phyloP scores from a whole-genome alignment of 2,888 invertebrate genomes.

The Leptothorax acervorum region DNA sequence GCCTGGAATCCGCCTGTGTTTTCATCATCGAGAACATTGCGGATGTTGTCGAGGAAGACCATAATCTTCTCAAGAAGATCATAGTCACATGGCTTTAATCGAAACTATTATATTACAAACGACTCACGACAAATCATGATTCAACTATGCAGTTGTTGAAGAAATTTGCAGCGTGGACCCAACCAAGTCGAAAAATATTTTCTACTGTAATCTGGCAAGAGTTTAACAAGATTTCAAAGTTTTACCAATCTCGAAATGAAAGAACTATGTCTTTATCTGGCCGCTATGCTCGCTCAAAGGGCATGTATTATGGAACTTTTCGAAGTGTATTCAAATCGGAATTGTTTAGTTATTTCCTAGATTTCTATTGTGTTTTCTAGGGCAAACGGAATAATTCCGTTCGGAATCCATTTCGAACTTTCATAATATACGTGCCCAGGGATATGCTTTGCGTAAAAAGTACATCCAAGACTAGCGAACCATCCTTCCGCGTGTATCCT shows the following conservation, averaged over 20 bases:
- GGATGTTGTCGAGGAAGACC: constrained; percentile 14
- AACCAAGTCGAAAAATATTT: neutral
- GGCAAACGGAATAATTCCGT: too few relatives aligned
- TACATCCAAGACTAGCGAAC: neutral
- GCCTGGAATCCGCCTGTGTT: constrained; percentile 40
- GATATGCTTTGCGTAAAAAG: neutral
- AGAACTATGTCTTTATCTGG: neutral
- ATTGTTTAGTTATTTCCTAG: too few relatives aligned
- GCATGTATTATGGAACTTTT: too few relatives aligned
- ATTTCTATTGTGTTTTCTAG: too few relatives aligned
- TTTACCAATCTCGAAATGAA: neutral
- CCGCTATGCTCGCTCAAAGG: neutral
- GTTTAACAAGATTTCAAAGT: neutral
- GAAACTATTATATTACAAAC: neutral
- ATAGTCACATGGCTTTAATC: neutral
- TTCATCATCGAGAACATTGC: constrained; percentile 34
- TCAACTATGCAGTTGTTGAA: neutral
- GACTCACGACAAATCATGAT: neutral
- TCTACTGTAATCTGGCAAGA: neutral
- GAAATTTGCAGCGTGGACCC: neutral
- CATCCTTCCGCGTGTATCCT: neutral
- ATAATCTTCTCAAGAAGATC: neutral
- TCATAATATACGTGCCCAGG: too few relatives aligned
- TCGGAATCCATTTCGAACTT: too few relatives aligned
- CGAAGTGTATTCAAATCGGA: too few relatives aligned